Percentiles rank a stretch among this genome's conserved stretches.
Evolutionary conservation across 2,113 vertebrate genomes (phyloP).

Genomic region (Neotoma lepida): DNA sequence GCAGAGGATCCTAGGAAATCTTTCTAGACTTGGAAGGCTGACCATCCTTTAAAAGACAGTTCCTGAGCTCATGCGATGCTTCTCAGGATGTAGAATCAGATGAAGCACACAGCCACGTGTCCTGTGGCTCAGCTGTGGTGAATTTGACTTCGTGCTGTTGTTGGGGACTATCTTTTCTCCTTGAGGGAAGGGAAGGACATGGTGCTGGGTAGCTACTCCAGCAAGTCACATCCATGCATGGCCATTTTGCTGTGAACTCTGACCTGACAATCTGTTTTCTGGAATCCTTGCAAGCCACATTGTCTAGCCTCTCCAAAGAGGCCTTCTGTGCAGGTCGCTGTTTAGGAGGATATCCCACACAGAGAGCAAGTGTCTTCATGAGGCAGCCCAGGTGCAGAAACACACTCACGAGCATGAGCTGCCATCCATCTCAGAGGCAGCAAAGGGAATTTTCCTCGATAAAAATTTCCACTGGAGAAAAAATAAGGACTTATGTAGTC

Average conservation of each 20-base stretch:
- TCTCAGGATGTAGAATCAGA: not conserved
- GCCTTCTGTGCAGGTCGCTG: slow-evolving; percentile 57
- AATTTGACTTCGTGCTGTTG: slow-evolving; percentile 40
- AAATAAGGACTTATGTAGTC: slow-evolving; percentile 82
- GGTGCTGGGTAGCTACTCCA: not conserved
- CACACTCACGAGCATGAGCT: slow-evolving; percentile 36
- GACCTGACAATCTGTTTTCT: slow-evolving; percentile 77
- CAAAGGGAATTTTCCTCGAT: slow-evolving; percentile 77
- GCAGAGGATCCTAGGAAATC: not conserved
- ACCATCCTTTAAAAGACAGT: fast-evolving
- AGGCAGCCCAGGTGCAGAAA: slow-evolving; percentile 38
- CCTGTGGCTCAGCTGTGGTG: not conserved
- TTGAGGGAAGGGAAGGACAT: slow-evolving; percentile 58
- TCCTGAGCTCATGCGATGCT: fast-evolving
- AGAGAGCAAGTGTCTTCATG: not conserved
- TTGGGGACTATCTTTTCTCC: slow-evolving; percentile 62
- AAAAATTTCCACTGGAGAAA: slow-evolving; percentile 76
- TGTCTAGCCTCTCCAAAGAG: slow-evolving; percentile 71
- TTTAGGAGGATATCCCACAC: not conserved
- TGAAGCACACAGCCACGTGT: fast-evolving
- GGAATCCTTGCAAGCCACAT: slow-evolving; percentile 74
- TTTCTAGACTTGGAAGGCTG: not conserved
- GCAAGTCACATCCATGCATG: not conserved
- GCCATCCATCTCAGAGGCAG: slow-evolving; percentile 64
- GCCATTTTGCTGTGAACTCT: slow-evolving; percentile 39